Conservation (phyloP, 2,113 vertebrate species). For the Fulica atra region DNA sequence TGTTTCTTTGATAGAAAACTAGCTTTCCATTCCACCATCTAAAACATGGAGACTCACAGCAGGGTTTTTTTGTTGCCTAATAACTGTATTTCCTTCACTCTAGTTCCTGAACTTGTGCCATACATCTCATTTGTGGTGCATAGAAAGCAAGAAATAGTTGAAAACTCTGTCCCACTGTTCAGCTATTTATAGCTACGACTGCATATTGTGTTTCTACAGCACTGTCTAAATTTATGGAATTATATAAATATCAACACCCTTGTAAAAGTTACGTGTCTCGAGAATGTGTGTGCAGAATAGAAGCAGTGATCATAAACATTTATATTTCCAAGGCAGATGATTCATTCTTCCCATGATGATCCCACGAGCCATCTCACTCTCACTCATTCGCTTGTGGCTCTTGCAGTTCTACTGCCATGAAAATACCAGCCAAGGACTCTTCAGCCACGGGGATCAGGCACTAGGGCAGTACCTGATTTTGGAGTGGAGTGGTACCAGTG, state of each 20-base stretch:
- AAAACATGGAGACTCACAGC: background rate
- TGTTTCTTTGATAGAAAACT: background rate
- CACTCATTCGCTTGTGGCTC: background rate
- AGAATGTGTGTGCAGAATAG: conserved; percentile 34
- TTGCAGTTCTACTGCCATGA: background rate
- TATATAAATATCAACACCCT: conserved; percentile 53
- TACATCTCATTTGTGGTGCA: background rate
- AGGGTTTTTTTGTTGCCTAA: background rate
- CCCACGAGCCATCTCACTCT: background rate
- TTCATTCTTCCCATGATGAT: conserved; percentile 54
- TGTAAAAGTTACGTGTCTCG: conserved; percentile 18
- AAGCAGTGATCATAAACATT: conserved; percentile 38
- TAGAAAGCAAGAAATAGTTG: background rate
- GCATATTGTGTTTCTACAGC: conserved; percentile 34
- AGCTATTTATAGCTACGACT: background rate
- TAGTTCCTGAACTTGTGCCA: background rate
- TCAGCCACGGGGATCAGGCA: background rate
- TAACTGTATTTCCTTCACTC: background rate
- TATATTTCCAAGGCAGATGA: conserved; percentile 47
- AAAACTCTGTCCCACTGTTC: conserved; percentile 5
- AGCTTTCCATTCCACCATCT: background rate
- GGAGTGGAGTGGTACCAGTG: background rate
- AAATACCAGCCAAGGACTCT: background rate
- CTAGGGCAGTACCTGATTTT: background rate
- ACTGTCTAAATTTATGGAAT: conserved; percentile 29